Evolutionary conservation across 2,888 invertebrate species (phyloP).

Genomic region (Apomyelois bistriatella): DNA sequence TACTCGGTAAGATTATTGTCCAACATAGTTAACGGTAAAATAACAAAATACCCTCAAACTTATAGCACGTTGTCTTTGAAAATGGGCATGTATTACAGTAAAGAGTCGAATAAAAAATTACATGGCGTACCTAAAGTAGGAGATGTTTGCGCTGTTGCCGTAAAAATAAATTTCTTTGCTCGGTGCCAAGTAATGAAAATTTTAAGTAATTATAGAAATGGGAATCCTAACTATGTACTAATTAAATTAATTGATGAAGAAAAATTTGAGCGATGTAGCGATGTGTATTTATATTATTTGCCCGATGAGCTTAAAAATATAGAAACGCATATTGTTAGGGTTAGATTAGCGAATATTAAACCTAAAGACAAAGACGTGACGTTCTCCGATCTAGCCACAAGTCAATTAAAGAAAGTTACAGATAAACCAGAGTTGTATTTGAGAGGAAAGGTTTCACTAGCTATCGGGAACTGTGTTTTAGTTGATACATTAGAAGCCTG

Average conservation of each 20-base stretch:
- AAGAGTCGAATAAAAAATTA: slow-evolving; percentile 48
- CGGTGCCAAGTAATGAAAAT: slow-evolving; percentile 79
- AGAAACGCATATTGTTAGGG: slow-evolving; percentile 60
- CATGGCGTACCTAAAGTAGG: slow-evolving; percentile 71
- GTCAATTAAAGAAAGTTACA: slow-evolving; percentile 43
- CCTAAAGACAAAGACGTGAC: slow-evolving; percentile 65
- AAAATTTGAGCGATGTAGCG: slow-evolving; percentile 51
- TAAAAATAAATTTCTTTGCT: slow-evolving; percentile 67
- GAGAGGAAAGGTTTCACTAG: slow-evolving; percentile 72
- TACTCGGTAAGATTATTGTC: slow-evolving; percentile 79
- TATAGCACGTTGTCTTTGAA: slow-evolving; percentile 54
- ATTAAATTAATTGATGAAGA: slow-evolving; percentile 83
- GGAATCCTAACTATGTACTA: slow-evolving; percentile 49
- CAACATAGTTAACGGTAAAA: slow-evolving; percentile 30
- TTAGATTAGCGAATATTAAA: slow-evolving; percentile 53
- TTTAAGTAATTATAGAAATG: slow-evolving; percentile 41
- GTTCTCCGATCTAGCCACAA: slow-evolving; percentile 52
- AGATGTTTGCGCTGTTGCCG: slow-evolving; percentile 76
- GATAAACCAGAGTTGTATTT: slow-evolving; percentile 53
- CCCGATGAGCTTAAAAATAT: slow-evolving; percentile 71
- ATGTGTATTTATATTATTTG: slow-evolving; percentile 66
- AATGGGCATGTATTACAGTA: slow-evolving; percentile 59
- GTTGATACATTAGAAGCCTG: slow-evolving; percentile 82
- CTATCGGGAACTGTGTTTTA: slow-evolving; percentile 82
- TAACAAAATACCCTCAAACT: slow-evolving; percentile 48